phyloP scores from a whole-genome alignment of 2,888 invertebrate genomes.

The Tolmerus cingulatus region DNA sequence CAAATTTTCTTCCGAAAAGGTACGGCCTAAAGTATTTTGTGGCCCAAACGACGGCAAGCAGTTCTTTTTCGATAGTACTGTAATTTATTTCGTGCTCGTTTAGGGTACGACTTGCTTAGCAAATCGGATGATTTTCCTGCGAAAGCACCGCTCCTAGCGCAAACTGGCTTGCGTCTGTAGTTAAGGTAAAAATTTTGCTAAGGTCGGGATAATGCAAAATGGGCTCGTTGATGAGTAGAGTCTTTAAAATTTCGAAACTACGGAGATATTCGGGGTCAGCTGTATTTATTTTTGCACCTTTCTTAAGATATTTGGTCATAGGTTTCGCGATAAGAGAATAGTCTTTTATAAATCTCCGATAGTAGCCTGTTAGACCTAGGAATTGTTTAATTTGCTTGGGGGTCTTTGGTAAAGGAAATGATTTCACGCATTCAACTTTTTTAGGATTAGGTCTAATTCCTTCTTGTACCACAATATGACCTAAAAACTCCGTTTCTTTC shows the following conservation, averaged over 20 bases:
- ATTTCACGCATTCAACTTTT: constrained; percentile 45
- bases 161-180: constrained; percentile 53
- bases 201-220: constrained; percentile 45
- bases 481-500: constrained; percentile 51
- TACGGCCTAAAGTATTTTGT: too few species aligned
- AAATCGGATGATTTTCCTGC: constrained; percentile 53
- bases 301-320: constrained; percentile 42
- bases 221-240: constrained; percentile 7
- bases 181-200: constrained; percentile 51
- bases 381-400: constrained; percentile 47
- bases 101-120: constrained; percentile 53
- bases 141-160: constrained; percentile 53
- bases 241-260: constrained; percentile 30
- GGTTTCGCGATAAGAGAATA: constrained; percentile 54
- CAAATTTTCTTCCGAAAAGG: too few species aligned
- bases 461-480: constrained; percentile 51
- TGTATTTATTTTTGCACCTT: constrained; percentile 40
- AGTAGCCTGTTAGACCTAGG: constrained; percentile 45
- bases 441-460: constrained; percentile 50
- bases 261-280: constrained; percentile 24
- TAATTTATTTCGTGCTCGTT: constrained; percentile 52
- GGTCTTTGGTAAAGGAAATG: constrained; percentile 48
- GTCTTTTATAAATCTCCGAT: constrained; percentile 55
- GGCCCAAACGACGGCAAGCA: too few species aligned
- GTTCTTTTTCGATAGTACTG: constrained; percentile 45